Evolutionary conservation across 2,888 invertebrate genomes (phyloP), one percentile per base, ranked within the genome.

Genomic region (Trissolcus brochymenae): DNA sequence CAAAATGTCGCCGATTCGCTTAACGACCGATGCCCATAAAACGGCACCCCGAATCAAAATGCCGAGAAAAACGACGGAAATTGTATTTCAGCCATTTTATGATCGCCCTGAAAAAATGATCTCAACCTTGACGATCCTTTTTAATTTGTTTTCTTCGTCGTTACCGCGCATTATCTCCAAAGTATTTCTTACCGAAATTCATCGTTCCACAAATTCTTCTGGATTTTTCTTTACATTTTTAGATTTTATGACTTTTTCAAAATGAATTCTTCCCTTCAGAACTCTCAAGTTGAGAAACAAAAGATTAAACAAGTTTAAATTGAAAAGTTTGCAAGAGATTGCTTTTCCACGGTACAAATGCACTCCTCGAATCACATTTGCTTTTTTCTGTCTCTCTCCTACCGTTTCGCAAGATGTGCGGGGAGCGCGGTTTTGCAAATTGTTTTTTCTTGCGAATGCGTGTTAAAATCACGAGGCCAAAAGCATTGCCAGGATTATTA

Each of bases 31-130:
- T 21, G 46, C 6, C 51, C 66, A 66, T 76, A 70, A 76, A 76
- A 71, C 50, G 68, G 11, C 51, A 51, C 59, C 50, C 29, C 50
- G 56, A 60, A 54, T 54, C 55, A 57, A 62, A 51, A 41, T 16
- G 25, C 14, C 21, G 40, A 73, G 62, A 62, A 68, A 75, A 65
- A 75, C 70, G 60, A 65, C 70, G 75, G 65, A 75, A 70, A 75
- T 70, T 70, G 70, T 75, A 75, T 65, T 75, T 75, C 64, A 75
- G 70, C 70, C 55, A 70, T 75, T 75, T 75, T 70, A 75, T 75
- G 75, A 25, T 55, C 13, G 19, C 59, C 17, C 16, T 40, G 35
- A 25, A 25, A 25, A 43, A 43, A 43, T 43, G 43, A 43, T 14
- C 11, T 25, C 25, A 25, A 25, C 25, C 43, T 43, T 43, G n/a